Base-by-base conservation (phyloP, 2,888 invertebrate species). In the Peribatodes rhomboidaria region DNA sequence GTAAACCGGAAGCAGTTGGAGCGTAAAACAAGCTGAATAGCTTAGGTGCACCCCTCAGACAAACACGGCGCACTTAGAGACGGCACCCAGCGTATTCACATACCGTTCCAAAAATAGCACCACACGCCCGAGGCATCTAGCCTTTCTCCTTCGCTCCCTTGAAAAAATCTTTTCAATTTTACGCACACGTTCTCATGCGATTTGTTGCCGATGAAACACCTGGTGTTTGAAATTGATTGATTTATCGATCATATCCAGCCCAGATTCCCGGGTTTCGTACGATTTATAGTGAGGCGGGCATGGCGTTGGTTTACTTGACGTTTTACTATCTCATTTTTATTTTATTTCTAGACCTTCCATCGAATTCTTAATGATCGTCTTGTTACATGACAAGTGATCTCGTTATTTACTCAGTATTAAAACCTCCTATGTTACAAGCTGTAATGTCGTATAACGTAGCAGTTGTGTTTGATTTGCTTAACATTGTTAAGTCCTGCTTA, bases 51-150 rank as follows among this genome's bases (percentile, higher is more conserved):
- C 85, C 88, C 87, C 84, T 84, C 80, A 77, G 79, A 88, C 91
- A 89, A 89, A 91, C 87, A 83, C 82, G 77, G 75, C 82, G 86
- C 85, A 88, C 88, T 89, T 86, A 85, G 79, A 84, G 76, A 82
- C 81, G 79, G 79, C 81, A 79, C 82, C 79, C 77, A 59, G 72
- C 75, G 77, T 80, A 80, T 70, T 81, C 78, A 82, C 82, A 84
- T 84, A 82, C 84, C 82, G 77, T 78, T 84, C 88, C 82, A 68
- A 82, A 92, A 90, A 91, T 92, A 92, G 84, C 77, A 69, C 64
- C 76, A 73, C 77, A 77, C 72, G 72, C 73, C 68, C 72, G 65
- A 69, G 77, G 75, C 75, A 69, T 74, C 69, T 68, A 76, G 73
- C 75, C 78, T 80, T 81, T 74, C 75, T 68, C 63, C 54, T 70